Base-by-base conservation (phyloP, 2,113 vertebrate genomes). In the Sus scrofa region DNA sequence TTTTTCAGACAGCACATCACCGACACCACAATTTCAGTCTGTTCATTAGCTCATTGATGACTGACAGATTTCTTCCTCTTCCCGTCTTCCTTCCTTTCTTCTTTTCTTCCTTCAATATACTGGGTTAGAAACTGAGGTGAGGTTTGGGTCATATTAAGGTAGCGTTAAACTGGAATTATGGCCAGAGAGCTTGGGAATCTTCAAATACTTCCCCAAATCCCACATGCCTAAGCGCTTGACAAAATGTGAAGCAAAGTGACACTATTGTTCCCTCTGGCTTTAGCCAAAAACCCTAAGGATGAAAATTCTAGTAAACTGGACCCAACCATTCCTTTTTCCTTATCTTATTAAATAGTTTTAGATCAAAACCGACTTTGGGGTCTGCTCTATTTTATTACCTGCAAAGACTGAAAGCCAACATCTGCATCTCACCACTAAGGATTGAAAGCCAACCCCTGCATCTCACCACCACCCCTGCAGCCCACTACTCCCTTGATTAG, bases 291-390 rank as follows among this genome's bases (percentile, higher is more conserved):
- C 11, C 22, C 56, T 26, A 50, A 1, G 6, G 26, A 73, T 92
- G 71, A 92, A 92, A 95, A 94, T 12, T 32, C 20, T 62, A 68
- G 13, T 62, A 90, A 95, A 2, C 14, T 63, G 30, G 4, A 18
- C 12, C 30, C 1, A 65, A 39, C 67, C 19, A 24, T 90, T 96
- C 83, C 24, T 88, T 95, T 85, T 67, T 85, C 22, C 58, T 96
- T 85, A 96, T 96, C 77, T 70, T 96, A 54, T 44, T 63, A 84
- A 85, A 75, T 39, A 39, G 81, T 77, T 92, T 96, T 63, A 94
- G 27, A 83, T 71, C 13, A 68, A 90, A 96, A 18, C 39, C 52
- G 71, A 82, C 71, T 68, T 68, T 6, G 7, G 52, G 30, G 9
- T 22, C 67, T n/a, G 37, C 37, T 68, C 32, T 77, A 52, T 75